A percentile compares a stretch with the other conserved stretches of the same genome.
These are phyloP conservation scores for Xylota segnis DNA, from an alignment of 2,888 invertebrate genomes.

Conservation along the genomic window DNA sequence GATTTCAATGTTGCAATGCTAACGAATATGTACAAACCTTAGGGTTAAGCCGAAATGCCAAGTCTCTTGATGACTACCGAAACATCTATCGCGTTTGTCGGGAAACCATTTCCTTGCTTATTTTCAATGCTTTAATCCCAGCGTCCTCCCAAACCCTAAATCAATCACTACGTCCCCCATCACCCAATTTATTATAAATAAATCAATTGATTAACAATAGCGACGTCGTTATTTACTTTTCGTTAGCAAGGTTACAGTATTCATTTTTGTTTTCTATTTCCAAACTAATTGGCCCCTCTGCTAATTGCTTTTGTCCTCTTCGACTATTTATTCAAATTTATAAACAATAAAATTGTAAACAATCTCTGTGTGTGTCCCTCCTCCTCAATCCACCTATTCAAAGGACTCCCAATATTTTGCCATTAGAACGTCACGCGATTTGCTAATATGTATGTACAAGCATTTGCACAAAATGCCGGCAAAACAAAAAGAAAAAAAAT, in stretches of 20 bases:
- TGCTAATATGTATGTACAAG: slow-evolving; percentile 57
- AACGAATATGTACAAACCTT: too few relatives aligned
- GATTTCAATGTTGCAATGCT: too few relatives aligned
- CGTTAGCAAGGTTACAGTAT: slow-evolving; percentile 13
- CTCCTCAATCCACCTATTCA: background rate
- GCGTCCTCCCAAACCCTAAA: too few relatives aligned
- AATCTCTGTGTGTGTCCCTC: slow-evolving; percentile 23
- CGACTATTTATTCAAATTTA: slow-evolving; percentile 49
- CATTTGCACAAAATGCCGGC: slow-evolving; percentile 62
- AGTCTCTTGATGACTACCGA: too few relatives aligned
- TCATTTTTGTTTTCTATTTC: background rate
- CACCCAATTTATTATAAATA: background rate
- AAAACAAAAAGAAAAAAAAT: background rate
- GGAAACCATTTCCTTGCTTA: too few relatives aligned
- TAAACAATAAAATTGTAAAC: slow-evolving; percentile 50
- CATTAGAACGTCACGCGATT: slow-evolving; percentile 69
- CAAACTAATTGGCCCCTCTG: slow-evolving; percentile 14
- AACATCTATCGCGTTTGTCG: too few relatives aligned
- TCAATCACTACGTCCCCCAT: background rate
- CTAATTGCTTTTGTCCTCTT: slow-evolving; percentile 54
- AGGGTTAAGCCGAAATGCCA: too few relatives aligned
- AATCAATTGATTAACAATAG: slow-evolving; percentile 23
- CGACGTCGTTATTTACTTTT: background rate
- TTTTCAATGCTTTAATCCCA: too few relatives aligned
- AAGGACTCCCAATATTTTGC: slow-evolving; percentile 38